Conservation (phyloP, 30 jellyfish, hydroid and myxozoan species). For the Aurelia aurita region DNA sequence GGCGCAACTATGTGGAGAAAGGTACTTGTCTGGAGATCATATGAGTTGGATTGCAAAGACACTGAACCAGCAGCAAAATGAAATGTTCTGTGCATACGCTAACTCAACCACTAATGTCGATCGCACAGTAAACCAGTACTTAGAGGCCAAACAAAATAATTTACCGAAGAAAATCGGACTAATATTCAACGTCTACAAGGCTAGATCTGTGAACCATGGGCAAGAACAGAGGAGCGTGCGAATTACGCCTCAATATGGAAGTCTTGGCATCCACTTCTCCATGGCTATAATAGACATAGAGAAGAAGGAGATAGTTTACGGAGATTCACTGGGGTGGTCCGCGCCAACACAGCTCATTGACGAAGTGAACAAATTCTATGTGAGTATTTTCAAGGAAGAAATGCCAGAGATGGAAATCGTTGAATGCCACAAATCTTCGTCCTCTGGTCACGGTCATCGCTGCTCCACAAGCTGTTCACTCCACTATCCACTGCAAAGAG, state of each 20-base stretch:
- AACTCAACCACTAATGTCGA: not conserved
- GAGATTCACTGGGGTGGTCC: no score
- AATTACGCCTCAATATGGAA: not conserved
- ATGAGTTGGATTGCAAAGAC: not conserved
- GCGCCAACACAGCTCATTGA: no score
- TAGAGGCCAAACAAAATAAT: not conserved
- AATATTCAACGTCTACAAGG: not conserved
- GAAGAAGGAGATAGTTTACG: not conserved
- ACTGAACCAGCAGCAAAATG: conserved; percentile 9
- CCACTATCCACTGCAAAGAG: no score
- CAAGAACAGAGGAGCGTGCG: not conserved
- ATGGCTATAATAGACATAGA: not conserved
- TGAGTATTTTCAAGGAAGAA: no score
- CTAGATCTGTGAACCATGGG: not conserved
- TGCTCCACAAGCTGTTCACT: no score
- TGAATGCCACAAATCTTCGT: no score
- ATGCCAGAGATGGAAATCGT: no score
- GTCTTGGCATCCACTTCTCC: not conserved
- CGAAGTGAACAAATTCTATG: no score
- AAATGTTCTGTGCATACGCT: conserved; percentile 12
- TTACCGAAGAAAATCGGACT: not conserved
- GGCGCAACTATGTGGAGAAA: conserved; percentile 10
- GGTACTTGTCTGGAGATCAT: conserved; percentile 8
- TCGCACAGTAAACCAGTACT: not conserved
- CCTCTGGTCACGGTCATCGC: no score